These are phyloP conservation scores for Macrobrachium nipponense DNA, from an alignment of 1,140 invertebrate species.

Conservation along the genomic window DNA sequence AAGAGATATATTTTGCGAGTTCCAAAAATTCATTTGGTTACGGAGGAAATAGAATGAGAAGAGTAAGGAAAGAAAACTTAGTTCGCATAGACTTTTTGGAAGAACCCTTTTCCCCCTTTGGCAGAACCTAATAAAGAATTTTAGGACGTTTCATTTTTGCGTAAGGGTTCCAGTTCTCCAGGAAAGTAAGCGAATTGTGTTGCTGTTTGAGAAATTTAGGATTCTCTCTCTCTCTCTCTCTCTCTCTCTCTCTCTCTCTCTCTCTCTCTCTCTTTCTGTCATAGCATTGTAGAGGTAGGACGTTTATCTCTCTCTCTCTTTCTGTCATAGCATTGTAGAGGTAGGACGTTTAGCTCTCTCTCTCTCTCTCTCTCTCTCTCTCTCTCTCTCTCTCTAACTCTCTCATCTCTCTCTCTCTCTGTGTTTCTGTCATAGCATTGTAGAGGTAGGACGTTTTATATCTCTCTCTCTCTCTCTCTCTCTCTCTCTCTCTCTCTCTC, in stretches of 20 bases:
- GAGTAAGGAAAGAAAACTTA: neutral
- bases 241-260: conserved; percentile 8
- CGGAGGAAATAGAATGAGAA: too few species aligned
- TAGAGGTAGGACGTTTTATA: too few species aligned
- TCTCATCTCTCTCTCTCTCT: neutral
- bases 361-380: neutral
- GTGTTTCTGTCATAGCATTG: neutral
- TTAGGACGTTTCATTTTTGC: too few species aligned
- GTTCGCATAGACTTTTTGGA: too few species aligned
- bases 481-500: conserved; percentile 3
- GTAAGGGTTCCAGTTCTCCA: too few species aligned
- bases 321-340: neutral
- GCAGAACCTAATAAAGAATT: too few species aligned
- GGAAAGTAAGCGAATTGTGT: too few species aligned
- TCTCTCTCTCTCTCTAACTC: conserved; percentile 10
- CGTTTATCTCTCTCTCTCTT: neutral
- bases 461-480: conserved; percentile 20
- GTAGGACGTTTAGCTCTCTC: neutral
- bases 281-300: neutral
- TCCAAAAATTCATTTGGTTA: too few species aligned
- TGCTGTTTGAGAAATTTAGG: too few species aligned
- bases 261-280: neutral
- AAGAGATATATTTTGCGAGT: too few species aligned
- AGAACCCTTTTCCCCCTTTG: neutral
- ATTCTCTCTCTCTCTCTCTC: neutral